A percentile compares a stretch with the other conserved stretches of the same genome.
Conservation (phyloP, 1,140 invertebrate genomes). For the Drosophila neocordata region DNA sequence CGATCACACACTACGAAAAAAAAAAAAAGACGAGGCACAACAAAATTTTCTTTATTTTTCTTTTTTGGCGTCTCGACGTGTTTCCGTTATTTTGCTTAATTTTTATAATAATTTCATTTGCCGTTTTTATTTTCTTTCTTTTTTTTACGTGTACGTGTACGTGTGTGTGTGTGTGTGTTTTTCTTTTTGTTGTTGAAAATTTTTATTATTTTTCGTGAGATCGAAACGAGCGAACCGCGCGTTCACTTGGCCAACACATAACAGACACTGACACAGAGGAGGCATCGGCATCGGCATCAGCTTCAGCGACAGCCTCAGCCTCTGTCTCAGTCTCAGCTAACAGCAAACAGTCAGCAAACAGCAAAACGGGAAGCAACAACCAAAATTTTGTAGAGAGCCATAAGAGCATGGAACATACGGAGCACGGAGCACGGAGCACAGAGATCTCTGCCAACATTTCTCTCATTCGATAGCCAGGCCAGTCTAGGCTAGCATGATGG, state of each 20-base stretch:
- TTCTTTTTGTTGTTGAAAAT: background rate
- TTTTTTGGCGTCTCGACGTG: background rate
- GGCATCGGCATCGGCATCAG: background rate
- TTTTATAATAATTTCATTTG: background rate
- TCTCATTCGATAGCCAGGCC: conserved; percentile 28
- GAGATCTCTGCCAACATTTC: conserved; percentile 48
- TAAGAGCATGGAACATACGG: no score
- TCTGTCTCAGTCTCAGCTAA: background rate
- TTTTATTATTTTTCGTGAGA: conserved; percentile 19
- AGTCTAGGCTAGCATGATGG: conserved; percentile 1
- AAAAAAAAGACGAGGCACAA: conserved; percentile 24
- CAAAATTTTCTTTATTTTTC: background rate
- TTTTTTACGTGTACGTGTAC: background rate
- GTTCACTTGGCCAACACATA: conserved; percentile 76
- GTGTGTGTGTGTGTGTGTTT: background rate
- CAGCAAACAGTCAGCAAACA: background rate
- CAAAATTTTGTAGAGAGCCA: background rate
- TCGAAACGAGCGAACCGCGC: conserved; percentile 43
- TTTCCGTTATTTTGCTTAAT: background rate
- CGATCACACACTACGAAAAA: conserved; percentile 32
- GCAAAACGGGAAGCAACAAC: background rate
- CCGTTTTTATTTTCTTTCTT: background rate
- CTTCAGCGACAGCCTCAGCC: background rate
- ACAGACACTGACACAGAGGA: conserved; percentile 70
- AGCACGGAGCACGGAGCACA: background rate